phyloP scores from a whole-genome alignment of 1,140 invertebrate genomes.

The Drosophila serrata region DNA sequence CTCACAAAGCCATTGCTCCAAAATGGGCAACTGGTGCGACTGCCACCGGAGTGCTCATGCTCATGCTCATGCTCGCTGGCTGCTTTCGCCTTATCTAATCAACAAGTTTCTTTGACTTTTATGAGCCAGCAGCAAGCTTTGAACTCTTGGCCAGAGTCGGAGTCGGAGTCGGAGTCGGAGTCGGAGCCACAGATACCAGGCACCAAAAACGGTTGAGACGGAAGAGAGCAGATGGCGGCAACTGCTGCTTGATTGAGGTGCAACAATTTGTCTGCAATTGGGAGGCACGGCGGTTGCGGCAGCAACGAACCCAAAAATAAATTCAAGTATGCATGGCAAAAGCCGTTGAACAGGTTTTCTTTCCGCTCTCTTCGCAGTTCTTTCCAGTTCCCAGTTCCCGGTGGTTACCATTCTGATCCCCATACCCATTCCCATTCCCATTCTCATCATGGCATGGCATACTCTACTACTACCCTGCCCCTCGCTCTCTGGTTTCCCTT shows the following conservation, averaged over 20 bases:
- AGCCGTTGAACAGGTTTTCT: conserved; percentile 66
- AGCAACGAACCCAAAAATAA: conserved; percentile 38
- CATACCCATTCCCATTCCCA: conserved; percentile 30
- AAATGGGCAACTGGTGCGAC: conserved; percentile 25
- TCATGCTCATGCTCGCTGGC: conserved; percentile 20
- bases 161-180: conserved; percentile 13
- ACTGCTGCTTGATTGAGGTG: conserved; percentile 77
- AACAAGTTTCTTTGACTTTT: conserved; percentile 74
- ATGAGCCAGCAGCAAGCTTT: conserved; percentile 54
- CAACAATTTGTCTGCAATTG: conserved; percentile 80
- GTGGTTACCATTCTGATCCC: conserved; percentile 29
- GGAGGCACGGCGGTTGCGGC: conserved; percentile 30
- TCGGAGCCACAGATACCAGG: not conserved
- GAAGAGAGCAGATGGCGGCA: conserved; percentile 44
- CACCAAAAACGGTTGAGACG: conserved; percentile 4
- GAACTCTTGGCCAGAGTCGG: conserved; percentile 28
- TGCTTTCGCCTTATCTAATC: conserved; percentile 72
- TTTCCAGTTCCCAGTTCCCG: conserved; percentile 1
- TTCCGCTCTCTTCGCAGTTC: conserved; percentile 1
- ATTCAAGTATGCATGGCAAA: conserved; percentile 69
- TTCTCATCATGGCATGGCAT: conserved; percentile 14
- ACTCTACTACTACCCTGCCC: conserved; percentile 29
- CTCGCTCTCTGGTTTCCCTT: not conserved
- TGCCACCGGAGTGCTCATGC: not conserved
- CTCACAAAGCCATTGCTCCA: conserved; percentile 35